These are phyloP conservation scores for Vimba vimba DNA, from an alignment of 2,113 vertebrate genomes.

Conservation along the genomic window DNA sequence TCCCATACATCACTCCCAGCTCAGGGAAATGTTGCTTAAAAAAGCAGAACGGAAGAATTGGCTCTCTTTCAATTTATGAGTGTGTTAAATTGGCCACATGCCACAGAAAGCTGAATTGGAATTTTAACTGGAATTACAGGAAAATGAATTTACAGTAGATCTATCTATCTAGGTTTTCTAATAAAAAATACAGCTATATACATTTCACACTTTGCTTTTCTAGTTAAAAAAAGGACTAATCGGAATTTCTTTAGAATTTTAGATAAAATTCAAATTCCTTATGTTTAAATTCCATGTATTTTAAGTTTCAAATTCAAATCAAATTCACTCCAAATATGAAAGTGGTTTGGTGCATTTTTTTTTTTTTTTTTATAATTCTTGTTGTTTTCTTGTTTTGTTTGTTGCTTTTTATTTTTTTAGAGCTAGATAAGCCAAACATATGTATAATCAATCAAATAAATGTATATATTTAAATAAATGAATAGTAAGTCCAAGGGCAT, in stretches of 20 bases:
- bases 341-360: no score
- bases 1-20: not conserved
- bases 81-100: not conserved
- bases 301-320: no score
- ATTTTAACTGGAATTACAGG: not conserved
- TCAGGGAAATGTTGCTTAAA: not conserved
- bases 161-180: not conserved
- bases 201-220: not conserved
- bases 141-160: not conserved
- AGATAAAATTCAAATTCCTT: no score
- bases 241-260: not conserved
- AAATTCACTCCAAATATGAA: no score
- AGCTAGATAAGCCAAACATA: no score
- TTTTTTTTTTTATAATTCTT: no score
- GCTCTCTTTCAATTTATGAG: not conserved
- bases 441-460: no score
- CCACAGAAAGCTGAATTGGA: not conserved
- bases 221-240: not conserved
- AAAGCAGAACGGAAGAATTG: not conserved
- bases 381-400: no score
- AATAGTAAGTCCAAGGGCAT: not conserved
- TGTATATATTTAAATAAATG: not conserved
- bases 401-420: no score
- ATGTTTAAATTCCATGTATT: no score
- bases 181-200: no score